Evolutionary conservation across 1,140 invertebrate genomes (phyloP), one percentile per base, ranked within the genome.

Genomic region (Coelopa frigida): DNA sequence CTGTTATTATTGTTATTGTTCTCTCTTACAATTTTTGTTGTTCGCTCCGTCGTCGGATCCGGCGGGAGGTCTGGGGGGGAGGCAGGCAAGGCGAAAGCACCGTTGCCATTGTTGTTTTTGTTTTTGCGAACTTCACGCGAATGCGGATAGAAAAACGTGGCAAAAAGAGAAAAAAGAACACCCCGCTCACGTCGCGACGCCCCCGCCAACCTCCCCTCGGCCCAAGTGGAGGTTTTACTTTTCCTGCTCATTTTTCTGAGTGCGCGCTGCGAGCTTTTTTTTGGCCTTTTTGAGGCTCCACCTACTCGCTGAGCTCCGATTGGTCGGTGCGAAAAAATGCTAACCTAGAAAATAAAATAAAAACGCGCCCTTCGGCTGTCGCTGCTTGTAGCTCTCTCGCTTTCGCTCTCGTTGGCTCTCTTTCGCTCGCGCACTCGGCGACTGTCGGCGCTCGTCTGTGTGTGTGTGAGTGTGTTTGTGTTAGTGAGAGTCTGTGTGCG

Each of bases 281-380:
- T 64, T 64, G 58, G 57, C 57, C 59, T 64, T 64, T 48, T 64
- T 64, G 56, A 61, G 64, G 61, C 61, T 64, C 61, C 61, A 64
- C 61, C 61, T 64, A 64, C 61, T 64, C 61, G 61, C 61, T 59
- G 57, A 36, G 35, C 39, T 56, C 55, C 53, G 55, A 64, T 64
- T 64, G 61, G 61, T 20, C 21, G 23, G 17, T 20, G 29, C 22
- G 35, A 46, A 46, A 46, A 46, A 18, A 46, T 32, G 15, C 23
- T 46, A 37, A 26, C 33, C 35, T 46, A 46, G 44, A 46, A 46
- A 46, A 46, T 46, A 37, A 46, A 46, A 46, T 21, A 26, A 46
- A 37, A 46, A 20, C n/a, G 5, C 8, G 6, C 6, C 14, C 23
- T 44, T 7, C 20, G 26, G 18, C 20, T 14, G 7, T 7, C 22